phyloP scores from a whole-genome alignment of 2,888 invertebrate genomes.

The Xanthorhoe spadicearia region DNA sequence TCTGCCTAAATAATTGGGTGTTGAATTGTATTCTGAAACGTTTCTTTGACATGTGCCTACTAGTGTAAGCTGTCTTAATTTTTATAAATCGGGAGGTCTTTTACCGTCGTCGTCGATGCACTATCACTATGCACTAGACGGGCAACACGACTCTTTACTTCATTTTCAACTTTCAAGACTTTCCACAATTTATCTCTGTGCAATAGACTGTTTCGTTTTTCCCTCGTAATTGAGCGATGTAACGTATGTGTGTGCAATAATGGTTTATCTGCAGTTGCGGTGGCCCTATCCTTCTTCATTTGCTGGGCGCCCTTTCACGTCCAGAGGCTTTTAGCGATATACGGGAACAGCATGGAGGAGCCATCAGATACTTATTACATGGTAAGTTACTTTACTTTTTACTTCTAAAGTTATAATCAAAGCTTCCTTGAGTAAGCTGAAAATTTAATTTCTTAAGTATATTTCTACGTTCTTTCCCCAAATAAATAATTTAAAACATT shows the following conservation, averaged over 20 bases:
- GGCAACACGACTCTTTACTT: neutral
- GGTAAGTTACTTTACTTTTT: conserved; percentile 54
- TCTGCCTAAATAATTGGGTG: no score
- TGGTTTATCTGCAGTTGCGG: conserved; percentile 87
- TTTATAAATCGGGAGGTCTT: no score
- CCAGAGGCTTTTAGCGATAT: conserved; percentile 93
- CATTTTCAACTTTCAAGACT: neutral
- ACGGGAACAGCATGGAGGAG: conserved; percentile 81
- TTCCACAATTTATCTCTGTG: neutral
- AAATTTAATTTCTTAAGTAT: neutral
- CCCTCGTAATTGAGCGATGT: neutral
- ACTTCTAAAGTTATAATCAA: neutral
- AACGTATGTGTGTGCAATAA: neutral
- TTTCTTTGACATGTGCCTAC: no score
- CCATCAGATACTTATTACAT: conserved; percentile 77
- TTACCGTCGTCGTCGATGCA: no score
- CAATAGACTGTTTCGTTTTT: neutral
- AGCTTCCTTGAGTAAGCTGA: neutral
- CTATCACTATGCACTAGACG: neutral
- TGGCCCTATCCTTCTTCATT: conserved; percentile 92
- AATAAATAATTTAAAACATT: no score
- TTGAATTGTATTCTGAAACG: no score
- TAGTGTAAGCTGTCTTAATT: no score
- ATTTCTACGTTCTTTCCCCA: neutral
- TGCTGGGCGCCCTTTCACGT: conserved; percentile 98